Evolutionary conservation across 2,888 invertebrate genomes (phyloP).

Genomic region (Thumatha senex): DNA sequence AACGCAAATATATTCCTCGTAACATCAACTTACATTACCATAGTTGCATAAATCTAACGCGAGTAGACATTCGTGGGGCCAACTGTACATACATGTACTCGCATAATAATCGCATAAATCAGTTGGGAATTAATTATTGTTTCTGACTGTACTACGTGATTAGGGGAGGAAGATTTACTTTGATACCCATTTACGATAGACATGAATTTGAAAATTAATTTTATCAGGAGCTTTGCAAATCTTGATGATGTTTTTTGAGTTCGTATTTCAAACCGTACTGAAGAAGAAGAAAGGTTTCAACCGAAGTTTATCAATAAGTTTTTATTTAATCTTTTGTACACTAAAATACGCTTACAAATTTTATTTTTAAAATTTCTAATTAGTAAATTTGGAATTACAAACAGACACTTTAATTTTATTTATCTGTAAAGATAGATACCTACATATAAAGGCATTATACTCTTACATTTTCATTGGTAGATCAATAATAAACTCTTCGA

Average conservation of each 20-base stretch:
- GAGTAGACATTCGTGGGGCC: conserved; percentile 39
- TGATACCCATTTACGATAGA: conserved; percentile 15
- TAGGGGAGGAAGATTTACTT: conserved; percentile 28
- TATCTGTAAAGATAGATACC: too few relatives aligned
- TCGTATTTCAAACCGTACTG: too few relatives aligned
- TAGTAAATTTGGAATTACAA: too few relatives aligned
- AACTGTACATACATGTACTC: conserved; percentile 39
- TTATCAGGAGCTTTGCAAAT: background rate
- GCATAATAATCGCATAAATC: conserved; percentile 80
- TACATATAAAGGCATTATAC: too few relatives aligned
- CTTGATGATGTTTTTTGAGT: background rate
- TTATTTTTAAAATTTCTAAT: too few relatives aligned
- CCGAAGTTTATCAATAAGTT: too few relatives aligned
- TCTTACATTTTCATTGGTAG: too few relatives aligned
- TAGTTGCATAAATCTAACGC: conserved; percentile 51
- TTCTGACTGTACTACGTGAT: conserved; percentile 42
- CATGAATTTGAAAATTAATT: conserved; percentile 8
- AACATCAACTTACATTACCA: conserved; percentile 46
- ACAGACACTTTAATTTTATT: too few relatives aligned
- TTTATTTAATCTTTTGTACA: too few relatives aligned
- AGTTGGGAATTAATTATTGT: conserved; percentile 73
- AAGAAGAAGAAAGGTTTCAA: too few relatives aligned
- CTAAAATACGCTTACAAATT: too few relatives aligned
- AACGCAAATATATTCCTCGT: conserved; percentile 47
- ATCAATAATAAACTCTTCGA: too few relatives aligned